These are phyloP conservation scores for Pristionchus pacificus DNA, from an alignment of 1,140 invertebrate species.

Conservation along the genomic window DNA sequence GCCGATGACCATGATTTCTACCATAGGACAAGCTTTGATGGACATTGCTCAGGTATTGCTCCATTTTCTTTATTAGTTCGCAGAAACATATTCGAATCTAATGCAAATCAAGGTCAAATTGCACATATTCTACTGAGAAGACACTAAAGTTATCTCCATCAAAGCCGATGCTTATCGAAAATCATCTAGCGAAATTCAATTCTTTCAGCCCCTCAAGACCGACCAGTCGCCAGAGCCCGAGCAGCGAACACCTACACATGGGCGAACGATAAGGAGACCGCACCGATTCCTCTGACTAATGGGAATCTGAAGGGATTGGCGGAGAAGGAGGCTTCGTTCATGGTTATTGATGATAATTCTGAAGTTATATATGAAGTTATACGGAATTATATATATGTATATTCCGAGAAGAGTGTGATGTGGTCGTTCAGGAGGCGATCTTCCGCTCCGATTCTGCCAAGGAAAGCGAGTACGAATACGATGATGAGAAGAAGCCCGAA, in stretches of 20 bases:
- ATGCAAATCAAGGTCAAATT: too few relatives aligned
- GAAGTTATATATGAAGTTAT: not conserved
- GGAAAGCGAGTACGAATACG: not conserved
- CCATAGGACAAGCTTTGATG: not conserved
- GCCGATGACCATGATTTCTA: not conserved
- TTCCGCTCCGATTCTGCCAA: not conserved
- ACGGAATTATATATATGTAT: too few relatives aligned
- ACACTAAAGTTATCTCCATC: too few relatives aligned
- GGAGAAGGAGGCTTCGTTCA: conserved; percentile 6
- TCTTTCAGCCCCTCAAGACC: conserved; percentile 50
- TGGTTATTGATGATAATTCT: not conserved
- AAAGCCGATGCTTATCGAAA: too few relatives aligned
- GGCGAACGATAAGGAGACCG: not conserved
- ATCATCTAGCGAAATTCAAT: too few relatives aligned
- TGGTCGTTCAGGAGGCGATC: not conserved
- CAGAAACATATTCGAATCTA: too few relatives aligned
- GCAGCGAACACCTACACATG: not conserved
- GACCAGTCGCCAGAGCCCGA: not conserved
- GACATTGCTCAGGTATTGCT: conserved; percentile 58
- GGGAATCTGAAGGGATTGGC: conserved; percentile 57
- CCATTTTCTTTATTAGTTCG: conserved; percentile 58
- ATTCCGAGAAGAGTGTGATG: not conserved
- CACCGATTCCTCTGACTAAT: not conserved
- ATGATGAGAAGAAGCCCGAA: not conserved
- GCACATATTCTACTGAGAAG: too few relatives aligned